phyloP scores from a whole-genome alignment of 2,888 invertebrate species.

The Cepaea hortensis region DNA sequence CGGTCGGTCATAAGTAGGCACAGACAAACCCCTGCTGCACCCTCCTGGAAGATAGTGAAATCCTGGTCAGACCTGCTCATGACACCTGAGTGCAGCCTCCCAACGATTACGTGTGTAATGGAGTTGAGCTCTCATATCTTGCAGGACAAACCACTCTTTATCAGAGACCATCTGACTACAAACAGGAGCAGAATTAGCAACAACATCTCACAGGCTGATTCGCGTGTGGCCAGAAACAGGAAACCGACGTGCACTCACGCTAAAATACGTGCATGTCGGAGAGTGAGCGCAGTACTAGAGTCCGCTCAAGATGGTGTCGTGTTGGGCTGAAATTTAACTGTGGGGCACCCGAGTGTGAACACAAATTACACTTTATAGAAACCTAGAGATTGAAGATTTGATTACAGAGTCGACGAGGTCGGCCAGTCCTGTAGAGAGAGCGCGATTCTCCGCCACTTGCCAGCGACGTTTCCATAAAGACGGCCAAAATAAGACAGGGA shows the following conservation, averaged over 20 bases:
- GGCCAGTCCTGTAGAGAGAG: background rate
- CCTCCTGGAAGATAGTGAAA: too few species aligned
- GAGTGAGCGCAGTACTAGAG: background rate
- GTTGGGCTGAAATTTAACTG: background rate
- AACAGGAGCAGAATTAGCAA: slow-evolving; percentile 31
- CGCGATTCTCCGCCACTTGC: background rate
- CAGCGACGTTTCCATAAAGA: too few species aligned
- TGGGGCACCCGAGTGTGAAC: background rate
- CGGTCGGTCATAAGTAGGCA: too few species aligned
- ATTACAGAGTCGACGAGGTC: background rate
- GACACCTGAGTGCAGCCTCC: background rate
- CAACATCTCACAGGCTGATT: slow-evolving; percentile 17
- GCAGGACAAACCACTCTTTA: slow-evolving; percentile 25
- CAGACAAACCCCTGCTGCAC: too few species aligned
- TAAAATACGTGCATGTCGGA: slow-evolving; percentile 16
- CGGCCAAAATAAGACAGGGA: background rate
- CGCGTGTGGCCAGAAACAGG: slow-evolving; percentile 28
- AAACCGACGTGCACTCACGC: slow-evolving; percentile 38
- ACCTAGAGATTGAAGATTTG: background rate
- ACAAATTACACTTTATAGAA: slow-evolving; percentile 30
- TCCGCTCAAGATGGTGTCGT: background rate
- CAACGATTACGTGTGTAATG: slow-evolving; percentile 1
- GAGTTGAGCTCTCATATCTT: background rate
- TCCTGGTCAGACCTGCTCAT: background rate
- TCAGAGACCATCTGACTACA: background rate